Base-by-base conservation (phyloP, 1,140 invertebrate species). In the Solen grandis region DNA sequence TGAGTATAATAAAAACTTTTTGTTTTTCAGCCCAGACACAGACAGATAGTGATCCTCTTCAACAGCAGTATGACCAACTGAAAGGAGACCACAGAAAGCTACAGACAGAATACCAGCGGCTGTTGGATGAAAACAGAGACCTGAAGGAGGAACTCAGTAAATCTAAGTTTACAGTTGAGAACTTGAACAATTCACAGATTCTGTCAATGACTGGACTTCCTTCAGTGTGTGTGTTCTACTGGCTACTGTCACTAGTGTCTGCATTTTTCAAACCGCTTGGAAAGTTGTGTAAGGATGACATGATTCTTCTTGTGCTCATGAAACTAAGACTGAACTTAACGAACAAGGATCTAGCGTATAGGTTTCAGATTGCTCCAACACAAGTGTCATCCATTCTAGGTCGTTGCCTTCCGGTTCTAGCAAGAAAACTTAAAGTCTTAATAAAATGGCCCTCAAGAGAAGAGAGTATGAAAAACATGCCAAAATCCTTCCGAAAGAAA, bases 251-350 rank as follows among this genome's bases (percentile, higher is more conserved):
- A 10, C 22, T 75, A 5, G 57, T 63, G 1, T 31, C 8, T 4
- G 19, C 8, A 1, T 31, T 2, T 16, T 62, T 38, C 14, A 60
- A 62, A 50, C 2, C 36, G 33, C 8, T 75, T 50, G 57, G 36
- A 41, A 75, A 75, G 31, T 29, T 63, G 19, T 29, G 36, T 41
- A 29, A 4, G 2, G 72, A 54, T 1, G 57, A 60, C 57, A 59
- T 73, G 29, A n/a, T 63, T 19, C 10, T 76, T 5, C 46, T 76
- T 2, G 62, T 76, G 4, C 50, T 76, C 0, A 76, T 76, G 73
- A 65, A 54, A 55, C 35, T 76, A 10, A 65, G 46, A 55, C 29
- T 76, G 13, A 57, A 41, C n/a, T n/a, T 29, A 8, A 33, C 38
- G 14, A 73, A 73, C 29, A 2, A 52, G 8, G 59, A 76, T 29